Evolutionary conservation across 2,888 invertebrate genomes (phyloP), one percentile per base, ranked within the genome.

Genomic region (Odontomyia ornata): DNA sequence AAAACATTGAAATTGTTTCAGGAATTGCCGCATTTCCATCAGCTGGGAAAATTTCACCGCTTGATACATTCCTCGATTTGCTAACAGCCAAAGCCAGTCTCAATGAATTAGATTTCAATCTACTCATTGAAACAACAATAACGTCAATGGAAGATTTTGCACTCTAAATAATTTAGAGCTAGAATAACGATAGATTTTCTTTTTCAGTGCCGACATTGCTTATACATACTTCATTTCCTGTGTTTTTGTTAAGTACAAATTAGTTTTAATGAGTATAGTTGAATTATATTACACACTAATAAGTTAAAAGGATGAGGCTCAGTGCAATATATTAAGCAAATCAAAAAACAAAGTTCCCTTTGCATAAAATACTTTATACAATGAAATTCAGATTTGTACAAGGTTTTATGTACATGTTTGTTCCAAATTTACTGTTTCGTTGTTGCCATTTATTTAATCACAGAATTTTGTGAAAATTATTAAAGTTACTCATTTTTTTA

Each of bases 61-160:
- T 95, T 80, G 95, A 95, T 84, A 95, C 95, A 4, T 95, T 95
- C 84, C 88, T 95, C 78, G 94, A 95, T 86, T 88, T 95, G 77
- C 88, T 95, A 57, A 95, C 95, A 0, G 95, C 95, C 7, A 95
- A 95, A 88, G 95, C 95, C 15, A 95, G 93, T 84, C 89, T 95
- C 79, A 92, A 93, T 79, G 95, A 95, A 83, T 87, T 95, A 81
- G 95, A 95, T 86, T 94, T 95, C 85, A 94, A 94, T 82, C 89
- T 95, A 79, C 89, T 95, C 64, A 94, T 95, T 81, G 95, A 95
- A 86, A 94, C 95, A 15, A 95, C 95, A 27, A 82, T 86, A 23
- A 83, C 85, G 47, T 86, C 86, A 30, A 82, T 86, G 82, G 85
- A 86, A 27, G 83, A 84, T 62, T 80, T 85, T 25, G 62, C 76